Evolutionary conservation across 2,113 vertebrate species (phyloP).

Genomic region (Galeopterus variegatus): DNA sequence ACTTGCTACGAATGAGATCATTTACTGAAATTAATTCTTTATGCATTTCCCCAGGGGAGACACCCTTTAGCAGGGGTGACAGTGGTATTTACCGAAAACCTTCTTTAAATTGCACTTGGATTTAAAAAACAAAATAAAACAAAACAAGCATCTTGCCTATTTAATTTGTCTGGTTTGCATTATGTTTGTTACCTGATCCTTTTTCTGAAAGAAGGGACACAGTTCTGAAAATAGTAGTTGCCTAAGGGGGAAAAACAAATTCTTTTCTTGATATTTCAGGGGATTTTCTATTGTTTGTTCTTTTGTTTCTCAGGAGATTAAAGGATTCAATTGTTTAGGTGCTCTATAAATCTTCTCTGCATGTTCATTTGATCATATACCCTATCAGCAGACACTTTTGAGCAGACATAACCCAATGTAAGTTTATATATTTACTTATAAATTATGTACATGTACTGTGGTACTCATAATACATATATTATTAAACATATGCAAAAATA

Average conservation of each 20-base stretch:
- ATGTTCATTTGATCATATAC: neutral
- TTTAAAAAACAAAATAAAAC: neutral
- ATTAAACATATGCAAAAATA: constrained; percentile 53
- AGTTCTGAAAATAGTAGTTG: constrained; percentile 56
- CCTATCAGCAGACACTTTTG: neutral
- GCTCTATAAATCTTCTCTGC: neutral
- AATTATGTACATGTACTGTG: neutral
- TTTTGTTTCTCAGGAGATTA: neutral
- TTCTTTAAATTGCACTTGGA: neutral
- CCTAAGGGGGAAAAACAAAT: constrained; percentile 62
- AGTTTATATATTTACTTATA: constrained; percentile 14
- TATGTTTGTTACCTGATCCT: neutral
- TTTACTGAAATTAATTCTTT: constrained; percentile 45
- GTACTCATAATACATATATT: neutral
- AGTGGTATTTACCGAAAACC: neutral
- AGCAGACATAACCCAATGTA: neutral
- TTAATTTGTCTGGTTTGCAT: constrained; percentile 45
- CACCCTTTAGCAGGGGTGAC: neutral
- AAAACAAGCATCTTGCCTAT: neutral
- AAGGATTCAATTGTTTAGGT: constrained; percentile 36
- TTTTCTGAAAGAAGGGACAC: neutral
- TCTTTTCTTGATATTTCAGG: constrained; percentile 31
- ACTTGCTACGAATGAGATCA: neutral
- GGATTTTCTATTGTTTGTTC: neutral
- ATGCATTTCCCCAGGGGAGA: constrained; percentile 49